Evolutionary conservation across 2,888 invertebrate genomes (phyloP).

Genomic region (Stenodema calcarata): DNA sequence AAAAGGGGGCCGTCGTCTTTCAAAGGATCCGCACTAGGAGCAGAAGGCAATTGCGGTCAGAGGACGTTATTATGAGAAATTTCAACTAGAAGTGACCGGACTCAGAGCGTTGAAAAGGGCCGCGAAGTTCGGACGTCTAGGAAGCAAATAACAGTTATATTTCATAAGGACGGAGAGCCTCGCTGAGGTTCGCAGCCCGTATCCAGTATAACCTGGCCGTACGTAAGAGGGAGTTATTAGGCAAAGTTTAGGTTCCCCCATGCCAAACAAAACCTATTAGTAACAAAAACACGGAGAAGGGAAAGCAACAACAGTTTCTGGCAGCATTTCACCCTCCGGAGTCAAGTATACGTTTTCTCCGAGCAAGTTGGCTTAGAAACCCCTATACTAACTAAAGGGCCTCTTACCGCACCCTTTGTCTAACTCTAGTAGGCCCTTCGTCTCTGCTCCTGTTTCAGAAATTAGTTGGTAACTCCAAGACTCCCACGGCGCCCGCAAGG

Average conservation of each 20-base stretch:
- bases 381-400: constrained; percentile 44
- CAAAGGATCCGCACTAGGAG: constrained; percentile 4
- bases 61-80: constrained; percentile 26
- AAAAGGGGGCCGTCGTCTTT: constrained; percentile 17
- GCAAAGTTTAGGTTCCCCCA: constrained; percentile 51
- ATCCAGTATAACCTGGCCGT: constrained; percentile 41
- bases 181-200: background rate
- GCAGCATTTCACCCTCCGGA: constrained; percentile 50
- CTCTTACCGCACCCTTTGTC: constrained; percentile 51
- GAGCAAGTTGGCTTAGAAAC: constrained; percentile 35
- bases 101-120: constrained; percentile 3
- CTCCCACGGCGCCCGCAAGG: background rate
- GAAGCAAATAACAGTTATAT: constrained; percentile 43
- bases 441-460: constrained; percentile 45
- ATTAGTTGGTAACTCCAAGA: constrained; percentile 35
- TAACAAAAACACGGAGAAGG: constrained; percentile 56
- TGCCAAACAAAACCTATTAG: constrained; percentile 57
- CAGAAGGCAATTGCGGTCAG: background rate
- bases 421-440: constrained; percentile 23
- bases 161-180: constrained; percentile 25
- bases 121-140: constrained; percentile 35
- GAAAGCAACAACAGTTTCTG: constrained; percentile 48
- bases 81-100: constrained; percentile 1
- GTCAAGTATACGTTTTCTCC: constrained; percentile 42
- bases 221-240: constrained; percentile 55